phyloP scores from a whole-genome alignment of 2,113 vertebrate genomes.

The Daubentonia madagascariensis region DNA sequence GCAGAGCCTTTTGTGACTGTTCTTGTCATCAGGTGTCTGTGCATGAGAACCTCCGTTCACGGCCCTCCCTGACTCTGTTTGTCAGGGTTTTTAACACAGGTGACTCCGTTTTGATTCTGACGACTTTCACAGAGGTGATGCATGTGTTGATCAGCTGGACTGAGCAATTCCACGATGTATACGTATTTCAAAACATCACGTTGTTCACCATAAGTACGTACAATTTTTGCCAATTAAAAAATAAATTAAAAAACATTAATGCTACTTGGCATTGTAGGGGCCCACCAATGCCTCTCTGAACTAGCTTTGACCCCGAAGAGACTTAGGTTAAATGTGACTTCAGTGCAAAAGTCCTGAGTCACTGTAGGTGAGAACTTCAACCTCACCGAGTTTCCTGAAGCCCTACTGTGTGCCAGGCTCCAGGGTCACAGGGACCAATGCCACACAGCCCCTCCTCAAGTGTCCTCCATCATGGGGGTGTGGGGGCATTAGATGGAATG shows the following conservation, averaged over 20 bases:
- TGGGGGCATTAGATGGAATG: rapidly evolving
- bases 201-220: not conserved
- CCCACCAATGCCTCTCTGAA: too few species aligned
- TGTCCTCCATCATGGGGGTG: rapidly evolving
- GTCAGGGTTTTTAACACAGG: not conserved
- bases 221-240: not conserved
- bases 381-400: not conserved
- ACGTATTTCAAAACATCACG: not conserved
- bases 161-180: rapidly evolving
- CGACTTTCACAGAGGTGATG: not conserved
- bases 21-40: not conserved
- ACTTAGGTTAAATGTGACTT: not conserved
- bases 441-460: not conserved
- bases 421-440: rapidly evolving
- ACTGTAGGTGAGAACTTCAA: not conserved
- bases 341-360: not conserved
- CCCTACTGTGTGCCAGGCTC: not conserved
- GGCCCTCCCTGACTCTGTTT: not conserved
- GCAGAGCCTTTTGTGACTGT: not conserved
- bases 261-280: not conserved
- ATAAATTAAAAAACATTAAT: not conserved
- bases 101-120: not conserved
- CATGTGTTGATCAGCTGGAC: rapidly evolving
- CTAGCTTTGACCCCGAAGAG: rapidly evolving
- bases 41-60: not conserved